Conservation (phyloP, 30 jellyfish, hydroid and myxozoan species). For the Cassiopea xamachana region DNA sequence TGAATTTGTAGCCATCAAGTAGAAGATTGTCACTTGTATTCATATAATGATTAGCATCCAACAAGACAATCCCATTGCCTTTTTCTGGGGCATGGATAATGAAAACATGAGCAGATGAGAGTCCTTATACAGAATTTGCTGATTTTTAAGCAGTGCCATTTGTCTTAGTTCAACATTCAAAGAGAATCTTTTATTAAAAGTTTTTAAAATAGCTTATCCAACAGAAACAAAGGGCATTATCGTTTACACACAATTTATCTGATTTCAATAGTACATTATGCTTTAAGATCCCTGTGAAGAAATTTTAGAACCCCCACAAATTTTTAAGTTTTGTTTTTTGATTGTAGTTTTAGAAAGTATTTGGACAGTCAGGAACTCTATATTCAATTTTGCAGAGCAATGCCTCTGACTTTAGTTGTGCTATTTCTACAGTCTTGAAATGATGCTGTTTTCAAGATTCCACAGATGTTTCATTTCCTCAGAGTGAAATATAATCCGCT, state of each 20-base stretch:
- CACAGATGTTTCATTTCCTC: neutral
- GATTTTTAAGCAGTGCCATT: slow-evolving; percentile 30
- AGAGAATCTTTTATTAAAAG: neutral
- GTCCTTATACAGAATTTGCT: slow-evolving; percentile 32
- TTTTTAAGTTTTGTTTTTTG: slow-evolving; percentile 45
- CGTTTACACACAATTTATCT: slow-evolving; percentile 35
- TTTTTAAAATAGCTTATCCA: slow-evolving; percentile 37
- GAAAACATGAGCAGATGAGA: slow-evolving; percentile 7
- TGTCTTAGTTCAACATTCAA: slow-evolving; percentile 44
- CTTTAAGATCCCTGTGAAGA: slow-evolving; percentile 14
- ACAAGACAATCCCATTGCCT: too few species aligned
- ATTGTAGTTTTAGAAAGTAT: slow-evolving; percentile 17
- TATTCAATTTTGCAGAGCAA: slow-evolving; percentile 52
- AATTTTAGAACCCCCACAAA: slow-evolving; percentile 32
- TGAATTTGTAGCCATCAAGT: too few species aligned
- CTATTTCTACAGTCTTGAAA: neutral
- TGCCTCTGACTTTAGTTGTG: slow-evolving; percentile 10
- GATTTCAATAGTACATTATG: neutral
- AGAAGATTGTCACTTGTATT: too few species aligned
- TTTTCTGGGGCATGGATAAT: too few species aligned
- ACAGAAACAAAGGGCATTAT: slow-evolving; percentile 65
- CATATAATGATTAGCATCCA: too few species aligned
- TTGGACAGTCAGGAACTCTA: slow-evolving; percentile 33
- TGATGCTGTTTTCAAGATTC: slow-evolving; percentile 3
- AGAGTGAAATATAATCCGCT: slow-evolving; percentile 21